Percentiles rank a stretch among this genome's conserved stretches.
Evolutionary conservation across 1,140 invertebrate species (phyloP).

Genomic region (Hermatobates lingyangjiaoensis): DNA sequence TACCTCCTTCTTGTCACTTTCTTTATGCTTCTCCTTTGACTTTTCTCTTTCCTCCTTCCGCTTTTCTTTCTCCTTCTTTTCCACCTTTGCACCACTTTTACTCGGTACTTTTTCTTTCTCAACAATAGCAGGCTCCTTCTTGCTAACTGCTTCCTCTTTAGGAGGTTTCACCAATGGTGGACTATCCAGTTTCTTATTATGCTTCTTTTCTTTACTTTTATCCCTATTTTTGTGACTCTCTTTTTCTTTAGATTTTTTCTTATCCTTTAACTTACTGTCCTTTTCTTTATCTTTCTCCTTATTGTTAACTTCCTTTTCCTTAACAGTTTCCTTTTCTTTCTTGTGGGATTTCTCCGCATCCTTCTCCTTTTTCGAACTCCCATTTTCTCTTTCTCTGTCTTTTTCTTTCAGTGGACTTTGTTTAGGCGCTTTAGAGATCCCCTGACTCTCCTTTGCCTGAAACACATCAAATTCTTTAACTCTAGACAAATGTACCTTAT

Average conservation of each 20-base stretch:
- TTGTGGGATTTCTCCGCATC: not conserved
- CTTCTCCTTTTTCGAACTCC: conserved; percentile 34
- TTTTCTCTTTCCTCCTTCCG: conserved; percentile 20
- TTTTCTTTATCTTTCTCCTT: conserved; percentile 20
- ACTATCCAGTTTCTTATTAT: not conserved
- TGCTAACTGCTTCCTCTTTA: no score
- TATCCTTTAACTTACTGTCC: conserved; percentile 21
- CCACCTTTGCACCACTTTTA: no score
- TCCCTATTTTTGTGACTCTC: conserved; percentile 24
- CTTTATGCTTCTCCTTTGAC: not conserved
- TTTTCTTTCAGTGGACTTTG: conserved; percentile 33
- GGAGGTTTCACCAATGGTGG: conserved; percentile 2
- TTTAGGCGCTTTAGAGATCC: conserved; percentile 20
- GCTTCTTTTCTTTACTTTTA: conserved; percentile 4
- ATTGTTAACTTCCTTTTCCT: conserved; percentile 8
- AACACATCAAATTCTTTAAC: conserved; percentile 9
- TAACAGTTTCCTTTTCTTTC: conserved; percentile 14
- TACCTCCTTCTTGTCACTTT: conserved; percentile 9
- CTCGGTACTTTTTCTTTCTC: no score
- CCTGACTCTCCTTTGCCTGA: conserved; percentile 10
- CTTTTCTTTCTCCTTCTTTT: conserved; percentile 22
- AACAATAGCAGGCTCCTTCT: no score
- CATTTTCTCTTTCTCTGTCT: conserved; percentile 30
- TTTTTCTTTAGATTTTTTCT: conserved; percentile 22
- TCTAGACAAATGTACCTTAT: no score